These are phyloP conservation scores for Ascaphus truei DNA, from an alignment of 2,113 vertebrate genomes.

Conservation along the genomic window DNA sequence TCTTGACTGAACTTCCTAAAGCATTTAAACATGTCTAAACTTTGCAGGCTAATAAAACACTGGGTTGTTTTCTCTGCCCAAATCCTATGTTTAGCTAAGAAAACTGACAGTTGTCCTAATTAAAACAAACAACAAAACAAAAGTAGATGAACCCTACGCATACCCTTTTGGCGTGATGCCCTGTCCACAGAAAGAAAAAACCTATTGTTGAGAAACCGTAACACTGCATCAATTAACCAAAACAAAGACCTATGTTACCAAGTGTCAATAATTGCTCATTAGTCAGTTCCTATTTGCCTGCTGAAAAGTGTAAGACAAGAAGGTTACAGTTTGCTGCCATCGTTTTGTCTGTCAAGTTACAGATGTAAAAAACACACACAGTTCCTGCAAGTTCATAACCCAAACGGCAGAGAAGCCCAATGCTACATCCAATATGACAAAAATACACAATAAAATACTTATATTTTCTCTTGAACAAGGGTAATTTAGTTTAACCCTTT, in stretches of 20 bases:
- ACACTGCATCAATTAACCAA: conserved; percentile 12
- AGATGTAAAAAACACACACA: too few relatives aligned
- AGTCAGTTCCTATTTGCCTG: conserved; percentile 18
- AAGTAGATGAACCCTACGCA: background rate
- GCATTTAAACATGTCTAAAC: conserved; percentile 8
- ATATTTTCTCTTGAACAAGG: too few relatives aligned
- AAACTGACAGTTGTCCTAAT: conserved; percentile 16
- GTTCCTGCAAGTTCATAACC: too few relatives aligned
- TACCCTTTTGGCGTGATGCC: background rate
- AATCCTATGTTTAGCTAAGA: conserved; percentile 18
- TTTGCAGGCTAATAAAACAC: conserved; percentile 2
- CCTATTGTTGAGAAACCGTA: conserved; percentile 9
- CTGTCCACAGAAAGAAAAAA: background rate
- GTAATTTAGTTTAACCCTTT: too few relatives aligned
- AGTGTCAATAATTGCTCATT: background rate
- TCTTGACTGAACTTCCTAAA: conserved; percentile 20
- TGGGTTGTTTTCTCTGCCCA: background rate
- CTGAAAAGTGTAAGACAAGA: conserved; percentile 13
- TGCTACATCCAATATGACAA: too few relatives aligned
- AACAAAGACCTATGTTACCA: background rate
- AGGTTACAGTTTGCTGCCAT: background rate
- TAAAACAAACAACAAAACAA: conserved; percentile 6
- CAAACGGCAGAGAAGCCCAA: too few relatives aligned
- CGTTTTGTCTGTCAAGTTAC: background rate
- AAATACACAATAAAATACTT: too few relatives aligned